phyloP scores from a whole-genome alignment of 2,797 vertebrate species.

The Pyrocephalus nanus region DNA sequence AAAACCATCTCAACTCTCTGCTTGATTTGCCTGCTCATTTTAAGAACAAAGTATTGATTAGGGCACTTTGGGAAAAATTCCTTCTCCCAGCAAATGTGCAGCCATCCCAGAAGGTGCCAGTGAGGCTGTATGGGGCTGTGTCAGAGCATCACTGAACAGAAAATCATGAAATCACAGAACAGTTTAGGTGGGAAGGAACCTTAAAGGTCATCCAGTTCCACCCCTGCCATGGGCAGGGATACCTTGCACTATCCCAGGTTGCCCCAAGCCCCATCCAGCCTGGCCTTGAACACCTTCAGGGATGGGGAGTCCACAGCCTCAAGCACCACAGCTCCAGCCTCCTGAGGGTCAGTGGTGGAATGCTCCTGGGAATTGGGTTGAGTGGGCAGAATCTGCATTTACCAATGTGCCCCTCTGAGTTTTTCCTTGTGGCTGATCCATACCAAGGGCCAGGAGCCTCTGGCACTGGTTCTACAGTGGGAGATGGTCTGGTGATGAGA shows the following conservation, averaged over 20 bases:
- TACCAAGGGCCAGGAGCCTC: accelerated
- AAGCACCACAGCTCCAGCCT: neutral
- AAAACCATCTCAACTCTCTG: neutral
- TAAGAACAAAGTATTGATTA: neutral
- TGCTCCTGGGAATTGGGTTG: neutral
- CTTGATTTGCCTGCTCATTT: neutral
- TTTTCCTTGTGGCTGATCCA: neutral
- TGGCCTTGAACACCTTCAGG: neutral
- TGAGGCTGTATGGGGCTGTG: neutral
- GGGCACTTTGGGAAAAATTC: neutral
- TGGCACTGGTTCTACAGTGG: neutral
- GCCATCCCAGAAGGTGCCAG: neutral
- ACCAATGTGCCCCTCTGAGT: accelerated
- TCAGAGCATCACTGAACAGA: neutral
- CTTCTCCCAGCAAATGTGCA: neutral
- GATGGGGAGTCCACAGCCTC: neutral
- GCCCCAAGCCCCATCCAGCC: neutral
- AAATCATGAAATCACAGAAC: neutral
- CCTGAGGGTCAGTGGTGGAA: accelerated
- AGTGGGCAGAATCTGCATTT: accelerated
- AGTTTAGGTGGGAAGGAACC: neutral
- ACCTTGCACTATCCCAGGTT: neutral
- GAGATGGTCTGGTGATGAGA: neutral
- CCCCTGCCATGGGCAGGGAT: neutral
- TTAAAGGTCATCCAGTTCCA: neutral